Evolutionary conservation across 2,113 vertebrate species (phyloP), one percentile per base, ranked within the genome.

Genomic region (Colossoma macropomum): DNA sequence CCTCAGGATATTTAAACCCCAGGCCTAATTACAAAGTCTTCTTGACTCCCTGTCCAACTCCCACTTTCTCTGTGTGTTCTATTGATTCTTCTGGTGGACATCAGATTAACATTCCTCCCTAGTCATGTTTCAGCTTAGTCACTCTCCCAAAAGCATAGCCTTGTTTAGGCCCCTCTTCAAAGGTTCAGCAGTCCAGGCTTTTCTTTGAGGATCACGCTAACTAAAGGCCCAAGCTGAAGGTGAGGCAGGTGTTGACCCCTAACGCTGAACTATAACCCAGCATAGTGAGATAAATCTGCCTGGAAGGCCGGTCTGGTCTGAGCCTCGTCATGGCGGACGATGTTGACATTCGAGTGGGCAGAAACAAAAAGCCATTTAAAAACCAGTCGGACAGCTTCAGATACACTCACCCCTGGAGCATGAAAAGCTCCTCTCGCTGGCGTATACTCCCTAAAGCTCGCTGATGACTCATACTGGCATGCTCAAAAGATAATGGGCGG

Each of bases 211-310:
- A 75, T 21, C 30, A 50, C 17, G 25, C 28, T 60, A 65, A 78
- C 19, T 17, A 30, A 62, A 13, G 19, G 45, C 16, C 41, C n/a
- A 21, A 73, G 11, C 30, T 60, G 15, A 73, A 63, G 59, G 41
- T 25, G 59, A 50, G 59, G 45, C 79, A 86, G 84, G 87, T 88
- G 84, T 84, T 88, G 82, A 84, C 75, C 84, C 52, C 52, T 70
- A 32, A 38, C 32, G 68, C 41, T 86, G 78, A 84, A 83, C 54
- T 54, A 12, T 76, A 78, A 85, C 81, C 77, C 30, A 59, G 23
- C 19, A 59, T 23, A 32, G 25, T 45, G 38, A 48, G 66, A 63
- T 60, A 60, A 78, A 83, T 77, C 38, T 38, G 23, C 45, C 56
- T 23, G 15, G 78, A 70, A n/a, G 27, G 17, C 50, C 17, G 17